phyloP scores from a whole-genome alignment of 2,797 vertebrate species.

The Hippocampus kuda region DNA sequence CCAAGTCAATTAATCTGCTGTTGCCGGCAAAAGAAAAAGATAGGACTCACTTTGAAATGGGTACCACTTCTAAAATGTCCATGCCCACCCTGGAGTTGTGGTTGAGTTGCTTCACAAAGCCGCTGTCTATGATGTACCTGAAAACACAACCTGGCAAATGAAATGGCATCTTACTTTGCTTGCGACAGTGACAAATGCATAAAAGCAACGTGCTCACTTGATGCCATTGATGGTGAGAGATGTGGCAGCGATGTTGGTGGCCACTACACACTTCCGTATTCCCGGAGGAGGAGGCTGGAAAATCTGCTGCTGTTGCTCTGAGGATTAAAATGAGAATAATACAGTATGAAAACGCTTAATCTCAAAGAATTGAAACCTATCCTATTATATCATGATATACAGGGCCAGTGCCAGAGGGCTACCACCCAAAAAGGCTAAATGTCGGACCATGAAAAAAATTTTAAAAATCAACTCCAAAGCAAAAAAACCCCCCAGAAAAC shows the following conservation, averaged over 20 bases:
- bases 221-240: constrained; percentile 95
- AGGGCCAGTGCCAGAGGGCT: no score
- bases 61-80: constrained; percentile 92
- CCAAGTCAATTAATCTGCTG: neutral
- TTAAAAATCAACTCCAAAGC: no score
- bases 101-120: constrained; percentile 96
- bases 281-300: constrained; percentile 84
- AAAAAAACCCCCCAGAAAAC: no score
- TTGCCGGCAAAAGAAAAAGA: neutral
- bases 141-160: neutral
- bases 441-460: no score
- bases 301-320: constrained; percentile 92
- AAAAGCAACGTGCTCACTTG: constrained; percentile 64
- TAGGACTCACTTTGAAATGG: constrained; percentile 89
- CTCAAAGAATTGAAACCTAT: neutral
- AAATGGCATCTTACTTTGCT: neutral
- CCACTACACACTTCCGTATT: constrained; percentile 91
- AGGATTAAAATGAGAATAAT: neutral
- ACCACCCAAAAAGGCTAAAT: no score
- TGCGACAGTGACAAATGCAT: neutral
- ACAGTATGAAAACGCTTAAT: neutral
- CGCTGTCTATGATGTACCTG: constrained; percentile 93
- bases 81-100: constrained; percentile 89
- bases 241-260: constrained; percentile 95
- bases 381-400: no score